A percentile compares a stretch with the other conserved stretches of the same genome.
Evolutionary conservation across 2,888 invertebrate genomes (phyloP).

Genomic region (Calameuta idolon): DNA sequence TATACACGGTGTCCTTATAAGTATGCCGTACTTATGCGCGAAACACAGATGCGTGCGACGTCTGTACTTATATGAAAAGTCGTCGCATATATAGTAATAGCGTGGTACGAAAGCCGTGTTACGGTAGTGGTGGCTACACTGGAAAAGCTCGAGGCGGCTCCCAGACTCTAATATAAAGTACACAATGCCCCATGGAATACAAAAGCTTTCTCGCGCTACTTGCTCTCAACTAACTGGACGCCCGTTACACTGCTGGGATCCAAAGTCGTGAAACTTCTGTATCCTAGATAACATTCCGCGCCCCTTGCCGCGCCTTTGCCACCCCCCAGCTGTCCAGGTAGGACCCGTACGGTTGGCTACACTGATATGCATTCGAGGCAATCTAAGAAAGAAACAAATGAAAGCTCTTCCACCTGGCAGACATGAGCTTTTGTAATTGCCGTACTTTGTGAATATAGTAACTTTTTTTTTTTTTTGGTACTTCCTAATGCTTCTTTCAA

Average conservation of each 20-base stretch:
- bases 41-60: not conserved
- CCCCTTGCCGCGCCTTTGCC: not conserved
- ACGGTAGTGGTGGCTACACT: not conserved
- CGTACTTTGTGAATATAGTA: not conserved
- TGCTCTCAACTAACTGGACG: constrained; percentile 34
- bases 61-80: not conserved
- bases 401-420: not conserved
- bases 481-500: not conserved
- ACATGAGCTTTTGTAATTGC: not conserved
- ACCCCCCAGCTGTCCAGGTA: not conserved
- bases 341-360: not conserved
- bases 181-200: constrained; percentile 36
- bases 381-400: not conserved
- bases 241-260: not conserved
- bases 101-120: too few relatives aligned
- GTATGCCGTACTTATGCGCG: not conserved
- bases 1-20: not conserved
- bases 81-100: not conserved
- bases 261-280: not conserved
- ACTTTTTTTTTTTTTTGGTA: too few relatives aligned
- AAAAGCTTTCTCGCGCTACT: constrained; percentile 34
- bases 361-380: not conserved
- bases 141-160: not conserved
- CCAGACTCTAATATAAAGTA: constrained; percentile 33
- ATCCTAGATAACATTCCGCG: not conserved